These are phyloP conservation scores for Ylistrum balloti DNA, from an alignment of 1,140 invertebrate species.

Conservation along the genomic window DNA sequence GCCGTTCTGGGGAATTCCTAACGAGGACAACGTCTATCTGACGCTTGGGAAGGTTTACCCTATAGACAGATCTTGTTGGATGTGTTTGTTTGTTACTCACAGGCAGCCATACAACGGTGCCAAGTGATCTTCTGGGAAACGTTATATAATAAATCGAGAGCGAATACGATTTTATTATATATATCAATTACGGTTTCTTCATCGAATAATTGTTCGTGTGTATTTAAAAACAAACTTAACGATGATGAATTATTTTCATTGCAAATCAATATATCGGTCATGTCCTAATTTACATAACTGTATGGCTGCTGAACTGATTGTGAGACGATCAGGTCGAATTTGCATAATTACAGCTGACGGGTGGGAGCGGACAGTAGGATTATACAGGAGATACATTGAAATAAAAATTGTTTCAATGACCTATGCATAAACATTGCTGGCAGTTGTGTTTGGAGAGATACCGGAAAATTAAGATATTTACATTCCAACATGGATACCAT, in stretches of 20 bases:
- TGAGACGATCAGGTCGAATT: conserved; percentile 5
- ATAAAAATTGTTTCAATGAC: not conserved
- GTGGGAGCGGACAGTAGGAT: not conserved
- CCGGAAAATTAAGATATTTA: no score
- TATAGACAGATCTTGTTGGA: not conserved
- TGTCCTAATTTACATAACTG: not conserved
- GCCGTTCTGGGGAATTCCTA: not conserved
- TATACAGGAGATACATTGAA: not conserved
- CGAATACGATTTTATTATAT: conserved; percentile 29
- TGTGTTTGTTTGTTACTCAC: not conserved
- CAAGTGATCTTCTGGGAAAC: not conserved
- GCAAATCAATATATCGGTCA: not conserved
- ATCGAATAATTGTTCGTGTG: not conserved
- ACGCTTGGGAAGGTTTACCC: not conserved
- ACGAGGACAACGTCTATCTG: not conserved
- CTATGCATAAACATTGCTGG: no score
- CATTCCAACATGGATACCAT: no score
- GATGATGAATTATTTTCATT: not conserved
- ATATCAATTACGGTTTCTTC: not conserved
- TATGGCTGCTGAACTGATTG: not conserved
- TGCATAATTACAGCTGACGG: not conserved
- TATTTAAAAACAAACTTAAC: not conserved
- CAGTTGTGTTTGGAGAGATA: no score
- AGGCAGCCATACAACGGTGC: not conserved
- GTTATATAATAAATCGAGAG: not conserved